Evolutionary conservation across 1,140 invertebrate genomes (phyloP).

Genomic region (Magallana gigas): DNA sequence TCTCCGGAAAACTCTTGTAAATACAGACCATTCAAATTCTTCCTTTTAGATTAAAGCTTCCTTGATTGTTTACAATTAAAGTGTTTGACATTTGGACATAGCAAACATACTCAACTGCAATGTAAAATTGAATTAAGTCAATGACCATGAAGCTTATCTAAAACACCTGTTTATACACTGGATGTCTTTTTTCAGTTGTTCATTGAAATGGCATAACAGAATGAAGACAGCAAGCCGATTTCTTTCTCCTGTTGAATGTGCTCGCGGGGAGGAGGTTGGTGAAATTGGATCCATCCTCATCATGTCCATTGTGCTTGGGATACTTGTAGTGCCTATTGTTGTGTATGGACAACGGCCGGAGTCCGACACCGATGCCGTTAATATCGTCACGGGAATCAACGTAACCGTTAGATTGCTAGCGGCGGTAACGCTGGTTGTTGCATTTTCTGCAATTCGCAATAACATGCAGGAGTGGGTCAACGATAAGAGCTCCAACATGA

Average conservation of each 20-base stretch:
- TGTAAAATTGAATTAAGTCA: too few species aligned
- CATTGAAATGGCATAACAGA: too few species aligned
- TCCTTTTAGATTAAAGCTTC: background rate
- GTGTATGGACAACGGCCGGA: background rate
- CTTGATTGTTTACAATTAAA: background rate
- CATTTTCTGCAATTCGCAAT: background rate
- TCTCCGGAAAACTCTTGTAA: too few species aligned
- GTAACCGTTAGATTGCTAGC: background rate
- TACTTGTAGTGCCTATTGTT: background rate
- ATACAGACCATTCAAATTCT: too few species aligned
- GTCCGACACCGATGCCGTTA: background rate
- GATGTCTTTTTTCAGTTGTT: too few species aligned
- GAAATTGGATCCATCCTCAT: background rate
- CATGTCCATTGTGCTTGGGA: background rate
- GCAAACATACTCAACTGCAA: too few species aligned
- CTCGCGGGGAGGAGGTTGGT: background rate
- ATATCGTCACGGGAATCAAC: background rate
- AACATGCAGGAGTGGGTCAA: background rate
- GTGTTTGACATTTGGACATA: background rate
- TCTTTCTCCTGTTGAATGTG: background rate
- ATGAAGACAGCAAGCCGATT: too few species aligned
- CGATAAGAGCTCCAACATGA: background rate
- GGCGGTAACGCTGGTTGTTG: background rate
- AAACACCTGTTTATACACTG: too few species aligned
- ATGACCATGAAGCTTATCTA: too few species aligned